Base-by-base conservation (phyloP, 1,140 invertebrate species). In the Cyclargus thomasi region DNA sequence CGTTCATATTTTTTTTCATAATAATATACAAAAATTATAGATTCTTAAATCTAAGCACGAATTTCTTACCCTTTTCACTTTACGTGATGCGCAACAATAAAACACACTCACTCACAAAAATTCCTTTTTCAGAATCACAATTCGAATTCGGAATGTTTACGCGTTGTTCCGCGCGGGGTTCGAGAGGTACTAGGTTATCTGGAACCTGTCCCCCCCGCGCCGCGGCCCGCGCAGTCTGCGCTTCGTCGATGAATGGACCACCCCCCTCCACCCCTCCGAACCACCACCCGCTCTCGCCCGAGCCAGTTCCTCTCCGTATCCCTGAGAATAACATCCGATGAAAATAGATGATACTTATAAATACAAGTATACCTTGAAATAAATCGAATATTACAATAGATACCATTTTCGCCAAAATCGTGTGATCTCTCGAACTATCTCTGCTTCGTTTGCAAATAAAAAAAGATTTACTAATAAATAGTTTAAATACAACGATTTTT, bases 181-280 rank as follows among this genome's bases (percentile, higher is more conserved):
- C 75, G 70, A 70, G 77, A 71, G 80, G 76, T 77, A 83, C 82
- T 89, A 83, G 80, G 73, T 75, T 72, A 85, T 79, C 83, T 86
- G 79, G 75, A 77, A 74, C 75, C 80, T 77, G 74, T 18, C 64
- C 69, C 63, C 74, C 74, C 71, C 75, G 65, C 74, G 39, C 67
- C 69, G 53, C 70, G 73, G 68, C 80, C 80, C 86, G 81, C 82
- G 81, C 80, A 81, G 75, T 81, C 82, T 82, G 77, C 79, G 78
- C 77, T 71, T 74, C 71, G 71, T 85, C 85, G 76, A 90, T 90
- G 87, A 90, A 90, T 90, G 87, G 79, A 82, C 62, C 69, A 67
- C 79, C 68, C 77, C 69, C 68, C 78, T 67, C 76, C 71, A 79
- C 74, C 79, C 78, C 75, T 75, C 75, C 65, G 65, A 21, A 1